Percentiles rank a stretch among this genome's conserved stretches.
Evolutionary conservation across 2,797 vertebrate species (phyloP).

Genomic region (Zonotrichia albicollis): DNA sequence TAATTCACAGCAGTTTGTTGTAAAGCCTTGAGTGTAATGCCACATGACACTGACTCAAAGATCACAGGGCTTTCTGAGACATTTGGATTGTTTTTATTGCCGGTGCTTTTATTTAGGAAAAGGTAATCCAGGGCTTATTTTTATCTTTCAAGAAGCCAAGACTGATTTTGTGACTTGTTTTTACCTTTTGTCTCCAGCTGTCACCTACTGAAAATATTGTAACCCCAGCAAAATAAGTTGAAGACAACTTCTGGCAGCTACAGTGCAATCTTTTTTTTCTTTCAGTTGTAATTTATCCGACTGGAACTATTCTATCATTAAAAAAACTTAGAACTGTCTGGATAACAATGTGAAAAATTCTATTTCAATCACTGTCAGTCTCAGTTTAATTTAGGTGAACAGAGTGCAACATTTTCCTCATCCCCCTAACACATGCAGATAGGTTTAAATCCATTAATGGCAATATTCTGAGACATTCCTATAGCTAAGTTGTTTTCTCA

Average conservation of each 20-base stretch:
- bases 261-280: no score
- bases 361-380: neutral
- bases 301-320: neutral
- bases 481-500: neutral
- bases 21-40: neutral
- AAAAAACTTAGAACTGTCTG: neutral
- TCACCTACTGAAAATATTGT: neutral
- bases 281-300: neutral
- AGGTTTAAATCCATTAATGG: neutral
- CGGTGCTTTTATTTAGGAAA: neutral
- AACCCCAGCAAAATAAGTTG: neutral
- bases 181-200: neutral
- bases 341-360: neutral
- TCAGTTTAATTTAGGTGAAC: neutral
- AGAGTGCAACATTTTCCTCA: neutral
- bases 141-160: neutral
- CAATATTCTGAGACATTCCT: neutral
- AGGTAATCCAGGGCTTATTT: neutral
- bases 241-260: neutral
- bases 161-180: neutral
- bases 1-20: neutral
- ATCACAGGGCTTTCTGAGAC: neutral
- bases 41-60: neutral
- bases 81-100: neutral
- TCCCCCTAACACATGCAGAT: neutral